Percentiles rank a stretch among this genome's conserved stretches.
Conservation (phyloP, 2,888 invertebrate species). For the Sarcophaga carnaria region DNA sequence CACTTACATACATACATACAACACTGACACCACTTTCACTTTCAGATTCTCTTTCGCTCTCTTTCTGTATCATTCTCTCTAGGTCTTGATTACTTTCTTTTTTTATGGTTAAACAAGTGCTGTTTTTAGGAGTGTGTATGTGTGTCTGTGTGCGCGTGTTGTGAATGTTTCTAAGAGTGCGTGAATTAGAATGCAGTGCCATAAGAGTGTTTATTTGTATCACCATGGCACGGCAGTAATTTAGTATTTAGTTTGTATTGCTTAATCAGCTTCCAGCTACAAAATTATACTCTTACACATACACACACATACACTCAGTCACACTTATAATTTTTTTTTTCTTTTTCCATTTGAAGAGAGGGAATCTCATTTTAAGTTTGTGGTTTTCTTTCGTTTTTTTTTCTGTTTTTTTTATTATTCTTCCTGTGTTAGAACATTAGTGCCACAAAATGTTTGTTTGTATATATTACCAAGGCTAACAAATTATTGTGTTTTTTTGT, state of each 20-base stretch:
- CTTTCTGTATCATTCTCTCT: background rate
- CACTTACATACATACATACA: constrained; percentile 4
- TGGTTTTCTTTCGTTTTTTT: constrained; percentile 6
- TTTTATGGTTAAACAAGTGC: background rate
- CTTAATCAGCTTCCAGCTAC: constrained; percentile 65
- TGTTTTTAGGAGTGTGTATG: background rate
- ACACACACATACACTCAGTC: constrained; percentile 1
- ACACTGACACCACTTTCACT: constrained; percentile 52
- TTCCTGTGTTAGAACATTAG: constrained; percentile 28
- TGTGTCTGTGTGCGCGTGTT: background rate
- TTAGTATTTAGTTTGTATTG: constrained; percentile 54
- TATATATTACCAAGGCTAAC: constrained; percentile 27
- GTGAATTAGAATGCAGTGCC: background rate
- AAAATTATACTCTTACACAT: constrained; percentile 38
- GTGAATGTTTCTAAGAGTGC: background rate
- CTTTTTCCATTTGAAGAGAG: background rate
- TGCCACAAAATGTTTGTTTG: constrained; percentile 19
- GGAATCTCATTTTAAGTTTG: constrained; percentile 43
- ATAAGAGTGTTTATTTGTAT: constrained; percentile 3
- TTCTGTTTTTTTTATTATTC: background rate
- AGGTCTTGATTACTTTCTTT: background rate
- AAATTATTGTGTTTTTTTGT: background rate
- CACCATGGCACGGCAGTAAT: constrained; percentile 27
- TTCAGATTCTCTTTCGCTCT: constrained; percentile 33
- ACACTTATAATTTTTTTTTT: background rate